Evolutionary conservation across 2,113 vertebrate genomes (phyloP).

Genomic region (Columba janthina): DNA sequence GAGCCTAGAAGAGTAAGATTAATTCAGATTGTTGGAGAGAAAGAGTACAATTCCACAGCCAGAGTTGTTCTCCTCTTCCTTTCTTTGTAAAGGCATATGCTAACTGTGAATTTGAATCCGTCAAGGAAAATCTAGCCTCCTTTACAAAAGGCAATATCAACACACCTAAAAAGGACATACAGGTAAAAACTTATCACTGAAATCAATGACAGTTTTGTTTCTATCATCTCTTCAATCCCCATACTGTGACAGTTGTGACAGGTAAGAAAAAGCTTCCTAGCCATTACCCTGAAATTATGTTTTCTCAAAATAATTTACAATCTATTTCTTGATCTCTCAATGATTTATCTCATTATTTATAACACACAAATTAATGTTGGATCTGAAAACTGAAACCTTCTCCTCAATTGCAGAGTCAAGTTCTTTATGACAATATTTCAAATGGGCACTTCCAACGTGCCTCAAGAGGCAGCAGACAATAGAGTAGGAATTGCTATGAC

Average conservation of each 20-base stretch:
- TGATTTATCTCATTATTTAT: neutral
- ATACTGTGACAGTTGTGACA: neutral
- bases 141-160: neutral
- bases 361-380: neutral
- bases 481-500: neutral
- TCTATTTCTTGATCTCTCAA: neutral
- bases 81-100: rapidly evolving
- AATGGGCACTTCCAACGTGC: neutral
- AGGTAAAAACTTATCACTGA: neutral
- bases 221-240: neutral
- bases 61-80: neutral
- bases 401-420: neutral
- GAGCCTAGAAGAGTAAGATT: neutral
- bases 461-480: neutral
- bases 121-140: neutral
- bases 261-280: neutral
- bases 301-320: neutral
- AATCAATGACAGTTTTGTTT: neutral
- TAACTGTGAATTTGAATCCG: neutral
- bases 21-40: neutral
- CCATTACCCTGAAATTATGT: neutral
- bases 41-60: neutral
- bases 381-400: neutral
- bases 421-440: neutral
- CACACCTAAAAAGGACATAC: neutral